Base-by-base conservation (phyloP, 2,113 vertebrate species). In the Protobothrops mucrosquamatus region DNA sequence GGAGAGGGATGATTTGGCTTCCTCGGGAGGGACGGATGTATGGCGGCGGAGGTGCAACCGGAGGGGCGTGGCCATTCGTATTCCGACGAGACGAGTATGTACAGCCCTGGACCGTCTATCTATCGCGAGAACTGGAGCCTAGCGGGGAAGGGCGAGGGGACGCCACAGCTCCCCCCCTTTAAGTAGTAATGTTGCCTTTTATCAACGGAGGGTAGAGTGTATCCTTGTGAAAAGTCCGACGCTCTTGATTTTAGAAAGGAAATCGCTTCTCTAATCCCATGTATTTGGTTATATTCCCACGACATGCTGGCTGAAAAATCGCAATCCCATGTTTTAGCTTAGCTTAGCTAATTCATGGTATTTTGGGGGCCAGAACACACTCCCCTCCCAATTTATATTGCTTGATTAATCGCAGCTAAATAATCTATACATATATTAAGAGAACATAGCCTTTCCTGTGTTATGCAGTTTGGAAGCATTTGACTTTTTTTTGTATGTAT, bases 51-150 rank as follows among this genome's bases (percentile, higher is more conserved):
- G 91, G 91, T 43, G 91, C 61, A 92, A 86, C 51, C 23, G 81
- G 55, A 87, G 92, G 46, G 92, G 87, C 92, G 92, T 74, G 87
- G 92, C 92, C 61, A n/a, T 64, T 34, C n/a, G 92, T 87, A 56
- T 89, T 89, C 92, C 92, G 87, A 89, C 92, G 87, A 89, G 87
- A 43, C 51, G 51, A 61, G 51, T 26, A 12, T 74, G 43, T 23
- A 14, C 56, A 29, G 34, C 11, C 85, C 85, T 4, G 18, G 29
- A 14, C 0, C 81, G 55, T 18, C 24, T 92, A 24, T 92, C 92
- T 92, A 39, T 92, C 92, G 92, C 92, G 92, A 92, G 87, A 92
- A n/a, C 23, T 88, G 87, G 8, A 18, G 48, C 3, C 7, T n/a
- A 14, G 69, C 5, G 15, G 64, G 0, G 48, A 6, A 0, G 56